Conservation (phyloP, 2,113 vertebrate species). For the Noturus placidus region DNA sequence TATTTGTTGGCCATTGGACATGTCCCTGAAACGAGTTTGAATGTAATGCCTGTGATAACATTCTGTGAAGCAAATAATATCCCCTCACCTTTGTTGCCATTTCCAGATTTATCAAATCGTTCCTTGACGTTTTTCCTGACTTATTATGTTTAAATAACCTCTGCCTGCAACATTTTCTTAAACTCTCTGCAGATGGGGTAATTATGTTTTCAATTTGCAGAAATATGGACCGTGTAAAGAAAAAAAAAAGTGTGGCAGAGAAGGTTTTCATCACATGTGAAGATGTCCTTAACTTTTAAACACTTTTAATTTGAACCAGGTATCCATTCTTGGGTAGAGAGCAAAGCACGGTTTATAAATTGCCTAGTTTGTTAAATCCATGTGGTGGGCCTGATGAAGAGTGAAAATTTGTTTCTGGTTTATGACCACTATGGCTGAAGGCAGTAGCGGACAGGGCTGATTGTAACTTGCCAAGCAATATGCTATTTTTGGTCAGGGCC, state of each 20-base stretch:
- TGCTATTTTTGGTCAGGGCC: constrained; percentile 73
- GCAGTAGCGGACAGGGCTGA: constrained; percentile 75
- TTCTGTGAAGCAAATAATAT: constrained; percentile 48
- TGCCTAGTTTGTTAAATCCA: constrained; percentile 55
- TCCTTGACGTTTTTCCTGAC: constrained; percentile 48
- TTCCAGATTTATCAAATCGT: constrained; percentile 60
- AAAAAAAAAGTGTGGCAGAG: constrained; percentile 28
- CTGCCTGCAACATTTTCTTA: constrained; percentile 54
- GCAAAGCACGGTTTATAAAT: constrained; percentile 58
- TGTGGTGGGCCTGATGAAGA: constrained; percentile 66
- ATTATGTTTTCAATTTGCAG: constrained; percentile 47
- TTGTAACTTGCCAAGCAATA: constrained; percentile 76
- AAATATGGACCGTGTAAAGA: constrained; percentile 45
- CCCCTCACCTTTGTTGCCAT: constrained; percentile 47
- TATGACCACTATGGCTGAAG: constrained; percentile 75
- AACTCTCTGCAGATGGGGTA: constrained; percentile 52
- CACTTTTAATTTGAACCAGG: constrained; percentile 64
- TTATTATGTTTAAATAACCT: constrained; percentile 60
- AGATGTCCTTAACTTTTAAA: constrained; percentile 53
- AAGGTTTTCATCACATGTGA: constrained; percentile 54
- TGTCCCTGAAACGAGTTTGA: constrained; percentile 49
- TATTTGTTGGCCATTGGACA: constrained; percentile 56
- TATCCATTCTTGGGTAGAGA: constrained; percentile 43
- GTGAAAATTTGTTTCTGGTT: constrained; percentile 79
- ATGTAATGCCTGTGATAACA: constrained; percentile 46